Evolutionary conservation across 2,113 vertebrate genomes (phyloP).

Genomic region (Hiodon alosoides): DNA sequence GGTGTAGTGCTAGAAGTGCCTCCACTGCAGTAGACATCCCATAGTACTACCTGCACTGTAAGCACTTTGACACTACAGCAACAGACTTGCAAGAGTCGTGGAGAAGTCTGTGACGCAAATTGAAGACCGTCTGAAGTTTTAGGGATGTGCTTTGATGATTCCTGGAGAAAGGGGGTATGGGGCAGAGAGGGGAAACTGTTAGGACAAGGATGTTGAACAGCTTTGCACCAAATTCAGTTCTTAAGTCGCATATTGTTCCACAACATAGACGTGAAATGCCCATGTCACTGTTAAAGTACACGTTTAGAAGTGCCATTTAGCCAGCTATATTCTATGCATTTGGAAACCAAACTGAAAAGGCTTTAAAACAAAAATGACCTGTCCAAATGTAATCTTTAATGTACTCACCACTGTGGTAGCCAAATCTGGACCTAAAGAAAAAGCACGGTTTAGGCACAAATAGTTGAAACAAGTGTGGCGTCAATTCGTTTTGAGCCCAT

Average conservation of each 20-base stretch:
- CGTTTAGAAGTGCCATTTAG: background rate
- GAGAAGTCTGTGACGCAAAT: background rate
- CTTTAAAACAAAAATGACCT: too few species aligned
- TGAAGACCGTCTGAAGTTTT: background rate
- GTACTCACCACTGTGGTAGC: background rate
- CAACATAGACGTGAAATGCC: background rate
- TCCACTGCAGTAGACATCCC: slow-evolving; percentile 98
- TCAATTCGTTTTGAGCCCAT: background rate
- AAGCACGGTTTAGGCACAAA: background rate
- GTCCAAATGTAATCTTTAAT: background rate
- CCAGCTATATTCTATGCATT: background rate
- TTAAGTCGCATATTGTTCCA: background rate
- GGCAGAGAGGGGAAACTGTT: background rate
- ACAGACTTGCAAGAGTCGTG: slow-evolving; percentile 47
- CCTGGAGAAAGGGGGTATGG: background rate
- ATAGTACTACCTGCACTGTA: slow-evolving; percentile 99
- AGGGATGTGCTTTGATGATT: background rate
- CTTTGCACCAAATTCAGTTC: background rate
- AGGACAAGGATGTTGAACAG: background rate
- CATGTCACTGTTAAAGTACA: background rate
- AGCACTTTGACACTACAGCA: slow-evolving; percentile 99
- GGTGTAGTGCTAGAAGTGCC: slow-evolving; percentile 99
- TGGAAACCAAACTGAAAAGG: too few species aligned
- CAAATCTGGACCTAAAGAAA: background rate
- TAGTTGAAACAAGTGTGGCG: background rate